Conservation (phyloP, 2,797 vertebrate species). For the Epinephelus coioides region DNA sequence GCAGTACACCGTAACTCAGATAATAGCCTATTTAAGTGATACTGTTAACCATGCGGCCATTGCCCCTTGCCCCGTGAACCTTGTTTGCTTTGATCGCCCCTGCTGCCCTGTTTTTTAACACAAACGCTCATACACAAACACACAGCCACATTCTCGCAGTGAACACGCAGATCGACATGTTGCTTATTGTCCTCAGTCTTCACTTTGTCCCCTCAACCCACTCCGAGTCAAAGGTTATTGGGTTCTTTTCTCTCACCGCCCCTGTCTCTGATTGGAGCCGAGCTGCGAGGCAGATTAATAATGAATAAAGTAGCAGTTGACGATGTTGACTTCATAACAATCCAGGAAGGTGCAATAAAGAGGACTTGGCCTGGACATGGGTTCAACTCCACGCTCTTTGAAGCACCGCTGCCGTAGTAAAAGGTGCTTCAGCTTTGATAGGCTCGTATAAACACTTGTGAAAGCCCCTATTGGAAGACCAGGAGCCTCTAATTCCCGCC, state of each 20-base stretch:
- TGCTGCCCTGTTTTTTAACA: constrained; percentile 61
- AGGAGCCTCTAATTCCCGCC: constrained; percentile 33
- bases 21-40: constrained; percentile 52
- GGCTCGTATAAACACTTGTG: constrained; percentile 61
- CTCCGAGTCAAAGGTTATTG: constrained; percentile 66
- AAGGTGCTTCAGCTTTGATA: constrained; percentile 68
- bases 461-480: constrained; percentile 61
- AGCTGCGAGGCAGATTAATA: constrained; percentile 71
- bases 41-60: constrained; percentile 63
- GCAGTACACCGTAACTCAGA: constrained; percentile 49
- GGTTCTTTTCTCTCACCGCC: constrained; percentile 62
- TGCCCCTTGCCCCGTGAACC: constrained; percentile 68
- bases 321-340: constrained; percentile 68
- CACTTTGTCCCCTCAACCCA: constrained; percentile 16
- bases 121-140: constrained; percentile 28
- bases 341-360: constrained; percentile 77
- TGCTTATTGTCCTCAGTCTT: constrained; percentile 26
- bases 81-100: constrained; percentile 68
- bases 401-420: constrained; percentile 63
- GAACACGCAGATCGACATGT: constrained; percentile 27
- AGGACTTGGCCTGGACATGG: constrained; percentile 42
- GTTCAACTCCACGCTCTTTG: constrained; percentile 66
- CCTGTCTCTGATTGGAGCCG: constrained; percentile 74
- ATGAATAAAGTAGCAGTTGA: constrained; percentile 71
- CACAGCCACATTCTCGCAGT: constrained; percentile 22